These are phyloP conservation scores for Strongylocentrotus purpuratus DNA, from an alignment of 35 echinoderm and acorn worm species.

Conservation along the genomic window DNA sequence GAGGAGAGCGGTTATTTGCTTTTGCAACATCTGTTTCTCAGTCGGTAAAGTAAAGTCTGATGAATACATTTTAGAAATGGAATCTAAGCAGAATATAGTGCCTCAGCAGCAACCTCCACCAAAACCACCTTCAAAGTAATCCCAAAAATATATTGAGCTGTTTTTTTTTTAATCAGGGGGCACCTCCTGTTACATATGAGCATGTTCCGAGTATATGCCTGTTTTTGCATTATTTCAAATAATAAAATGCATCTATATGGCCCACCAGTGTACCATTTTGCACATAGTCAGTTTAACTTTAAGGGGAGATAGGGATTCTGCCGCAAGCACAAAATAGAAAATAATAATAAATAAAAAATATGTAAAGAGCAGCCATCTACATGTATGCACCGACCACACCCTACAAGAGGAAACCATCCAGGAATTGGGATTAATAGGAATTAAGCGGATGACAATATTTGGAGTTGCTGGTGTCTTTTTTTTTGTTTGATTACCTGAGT, in stretches of 20 bases:
- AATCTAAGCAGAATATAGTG: not conserved
- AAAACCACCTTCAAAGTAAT: not conserved
- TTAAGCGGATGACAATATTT: conserved; percentile 6
- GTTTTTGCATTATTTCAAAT: not conserved
- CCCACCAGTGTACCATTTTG: not conserved
- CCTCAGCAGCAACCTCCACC: not conserved
- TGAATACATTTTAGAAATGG: not conserved
- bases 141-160: no score
- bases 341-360: not conserved
- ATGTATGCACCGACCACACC: not conserved
- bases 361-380: not conserved
- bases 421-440: not conserved
- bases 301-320: not conserved
- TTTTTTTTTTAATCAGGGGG: no score
- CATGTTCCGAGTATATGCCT: not conserved
- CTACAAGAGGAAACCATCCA: not conserved
- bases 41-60: not conserved
- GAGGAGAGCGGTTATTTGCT: not conserved
- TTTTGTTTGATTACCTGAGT: conserved; percentile 31
- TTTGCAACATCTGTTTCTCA: not conserved
- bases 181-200: no score
- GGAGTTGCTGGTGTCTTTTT: not conserved
- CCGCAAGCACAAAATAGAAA: not conserved
- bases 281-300: not conserved
- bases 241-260: not conserved